Conservation (phyloP, 2,113 vertebrate species). For the Chloropsis cyanopogon region DNA sequence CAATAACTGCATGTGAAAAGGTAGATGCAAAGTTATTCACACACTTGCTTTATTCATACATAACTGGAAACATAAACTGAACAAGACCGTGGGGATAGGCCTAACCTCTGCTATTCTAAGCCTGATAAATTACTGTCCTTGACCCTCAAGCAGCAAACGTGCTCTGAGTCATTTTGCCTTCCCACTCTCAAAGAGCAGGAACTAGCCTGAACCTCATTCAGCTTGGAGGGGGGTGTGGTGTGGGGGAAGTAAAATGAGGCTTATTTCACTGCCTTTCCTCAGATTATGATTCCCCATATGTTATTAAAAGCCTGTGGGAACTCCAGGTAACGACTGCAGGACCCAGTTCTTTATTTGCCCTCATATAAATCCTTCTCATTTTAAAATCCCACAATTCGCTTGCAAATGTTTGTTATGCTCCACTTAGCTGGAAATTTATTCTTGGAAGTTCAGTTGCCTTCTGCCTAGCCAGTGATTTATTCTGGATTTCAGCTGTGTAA, state of each 20-base stretch:
- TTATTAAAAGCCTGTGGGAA: constrained; percentile 22
- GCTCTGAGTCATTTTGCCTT: constrained; percentile 23
- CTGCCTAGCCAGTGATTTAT: constrained; percentile 23
- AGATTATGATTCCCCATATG: neutral
- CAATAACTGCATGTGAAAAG: constrained; percentile 56
- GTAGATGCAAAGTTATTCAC: constrained; percentile 50
- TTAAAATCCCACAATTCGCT: neutral
- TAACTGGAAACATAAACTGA: constrained; percentile 43
- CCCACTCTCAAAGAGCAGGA: neutral
- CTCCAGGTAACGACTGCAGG: neutral
- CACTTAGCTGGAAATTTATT: constrained; percentile 41
- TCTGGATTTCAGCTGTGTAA: constrained; percentile 43
- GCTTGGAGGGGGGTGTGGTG: neutral
- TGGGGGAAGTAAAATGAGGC: neutral
- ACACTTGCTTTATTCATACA: constrained; percentile 41
- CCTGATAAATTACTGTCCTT: neutral
- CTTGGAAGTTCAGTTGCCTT: constrained; percentile 15
- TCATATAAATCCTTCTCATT: constrained; percentile 5
- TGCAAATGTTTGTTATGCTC: constrained; percentile 14
- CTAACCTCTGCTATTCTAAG: neutral
- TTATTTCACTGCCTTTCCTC: constrained; percentile 7
- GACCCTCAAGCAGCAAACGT: neutral
- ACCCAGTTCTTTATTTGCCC: neutral
- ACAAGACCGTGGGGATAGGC: neutral
- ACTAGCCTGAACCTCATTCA: neutral